Percentiles rank a stretch among this genome's conserved stretches.
These are phyloP conservation scores for Saguinus midas DNA, from an alignment of 2,113 vertebrate species.

Conservation along the genomic window DNA sequence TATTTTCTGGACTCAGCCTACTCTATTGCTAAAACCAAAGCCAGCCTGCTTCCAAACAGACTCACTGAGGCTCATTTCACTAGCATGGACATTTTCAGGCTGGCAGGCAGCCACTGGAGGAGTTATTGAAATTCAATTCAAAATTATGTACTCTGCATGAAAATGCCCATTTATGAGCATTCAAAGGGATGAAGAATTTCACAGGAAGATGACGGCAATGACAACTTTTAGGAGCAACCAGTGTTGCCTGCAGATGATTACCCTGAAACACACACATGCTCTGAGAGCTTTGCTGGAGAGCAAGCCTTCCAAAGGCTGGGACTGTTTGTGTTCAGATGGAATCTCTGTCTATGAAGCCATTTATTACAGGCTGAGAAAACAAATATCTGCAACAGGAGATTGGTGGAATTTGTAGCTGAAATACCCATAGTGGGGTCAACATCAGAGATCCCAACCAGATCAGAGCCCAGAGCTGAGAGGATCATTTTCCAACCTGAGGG, in stretches of 20 bases:
- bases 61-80: slow-evolving; percentile 72
- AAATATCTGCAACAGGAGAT: background rate
- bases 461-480: background rate
- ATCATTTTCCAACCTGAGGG: background rate
- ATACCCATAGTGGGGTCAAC: background rate
- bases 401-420: slow-evolving; percentile 16
- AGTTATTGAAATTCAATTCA: slow-evolving; percentile 74
- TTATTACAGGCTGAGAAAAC: slow-evolving; percentile 66
- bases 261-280: background rate
- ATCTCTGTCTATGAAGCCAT: slow-evolving; percentile 42
- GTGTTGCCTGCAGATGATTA: slow-evolving; percentile 60
- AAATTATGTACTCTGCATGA: slow-evolving; percentile 45
- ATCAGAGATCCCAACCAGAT: background rate
- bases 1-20: slow-evolving; percentile 74
- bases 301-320: slow-evolving; percentile 42
- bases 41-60: slow-evolving; percentile 69
- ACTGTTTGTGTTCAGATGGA: slow-evolving; percentile 47
- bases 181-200: slow-evolving; percentile 53
- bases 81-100: slow-evolving; percentile 73
- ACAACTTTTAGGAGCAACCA: slow-evolving; percentile 44
- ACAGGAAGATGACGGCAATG: slow-evolving; percentile 57
- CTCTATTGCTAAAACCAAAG: slow-evolving; percentile 75
- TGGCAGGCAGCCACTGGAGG: slow-evolving; percentile 76
- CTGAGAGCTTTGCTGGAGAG: slow-evolving; percentile 53
- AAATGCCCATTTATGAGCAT: slow-evolving; percentile 72